A percentile compares a stretch with the other conserved stretches of the same genome.
Evolutionary conservation across 2,113 vertebrate species (phyloP).

Genomic region (Oncorhynchus masou): DNA sequence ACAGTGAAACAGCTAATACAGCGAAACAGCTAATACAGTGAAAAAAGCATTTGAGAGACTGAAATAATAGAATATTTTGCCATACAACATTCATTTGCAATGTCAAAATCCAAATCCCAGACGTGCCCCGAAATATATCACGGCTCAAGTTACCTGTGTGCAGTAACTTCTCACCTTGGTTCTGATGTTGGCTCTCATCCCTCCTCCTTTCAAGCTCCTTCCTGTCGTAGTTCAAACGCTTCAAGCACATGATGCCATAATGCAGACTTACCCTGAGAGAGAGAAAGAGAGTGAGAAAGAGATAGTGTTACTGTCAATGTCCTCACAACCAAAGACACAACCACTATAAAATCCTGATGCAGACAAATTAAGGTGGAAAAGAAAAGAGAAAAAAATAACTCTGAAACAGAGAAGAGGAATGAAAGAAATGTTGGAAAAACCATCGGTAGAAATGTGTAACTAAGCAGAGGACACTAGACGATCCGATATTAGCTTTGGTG

Average conservation of each 20-base stretch:
- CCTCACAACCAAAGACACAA: neutral
- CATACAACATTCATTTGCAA: too few relatives aligned
- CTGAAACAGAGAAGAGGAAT: too few relatives aligned
- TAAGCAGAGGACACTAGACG: too few relatives aligned
- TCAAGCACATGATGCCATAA: constrained; percentile 93
- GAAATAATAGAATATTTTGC: neutral
- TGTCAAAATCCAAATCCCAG: too few relatives aligned
- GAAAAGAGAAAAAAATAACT: too few relatives aligned
- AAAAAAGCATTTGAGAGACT: neutral
- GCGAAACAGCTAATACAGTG: too few relatives aligned
- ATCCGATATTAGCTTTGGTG: too few relatives aligned
- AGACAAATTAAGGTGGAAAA: too few relatives aligned
- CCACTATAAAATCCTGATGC: neutral
- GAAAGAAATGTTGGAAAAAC: too few relatives aligned
- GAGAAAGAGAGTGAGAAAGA: neutral
- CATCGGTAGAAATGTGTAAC: too few relatives aligned
- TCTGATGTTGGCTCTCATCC: constrained; percentile 88
- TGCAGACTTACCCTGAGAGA: constrained; percentile 85
- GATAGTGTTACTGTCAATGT: neutral
- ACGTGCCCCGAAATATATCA: too few relatives aligned
- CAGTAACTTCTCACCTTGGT: constrained; percentile 76
- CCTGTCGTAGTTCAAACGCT: constrained; percentile 90
- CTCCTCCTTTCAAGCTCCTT: constrained; percentile 89
- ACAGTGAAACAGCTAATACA: neutral
- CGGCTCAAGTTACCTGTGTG: too few relatives aligned